Base-by-base conservation (phyloP, 2,888 invertebrate species). In the Oscheius sp. region DNA sequence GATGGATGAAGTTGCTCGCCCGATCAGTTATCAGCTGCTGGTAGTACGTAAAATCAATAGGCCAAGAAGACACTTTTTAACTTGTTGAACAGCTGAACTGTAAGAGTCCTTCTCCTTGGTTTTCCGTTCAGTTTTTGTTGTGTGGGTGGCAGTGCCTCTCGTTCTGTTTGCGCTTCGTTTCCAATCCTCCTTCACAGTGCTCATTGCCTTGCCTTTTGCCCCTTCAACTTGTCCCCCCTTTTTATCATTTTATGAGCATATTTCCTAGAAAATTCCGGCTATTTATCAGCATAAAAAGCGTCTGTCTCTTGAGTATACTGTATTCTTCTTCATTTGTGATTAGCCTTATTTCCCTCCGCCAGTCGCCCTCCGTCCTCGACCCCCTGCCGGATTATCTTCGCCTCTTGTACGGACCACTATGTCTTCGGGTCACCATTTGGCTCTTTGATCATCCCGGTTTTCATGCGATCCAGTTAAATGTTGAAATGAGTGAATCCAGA, bases 81-180 rank as follows among this genome's bases (percentile, higher is more conserved):
- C 29, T 58, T 58, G 58, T 58, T 58, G 58, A 58, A 58, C 58
- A 58, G 58, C 58, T 58, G 61, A 23, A 61, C 61, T 45, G 61
- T 61, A 55, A 7, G 55, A 23, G 55, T 16, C 61, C 21, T 43
- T 43, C 61, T 61, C 43, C 27, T n/a, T 35, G 35, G 35, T 58
- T 29, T 7, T 16, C 43, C 61, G 61, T 61, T 61, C 61, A 43
- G 43, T 61, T 61, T 61, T 61, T 61, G 61, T 43, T 18, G 61
- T 61, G 61, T 61, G 61, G 61, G 61, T 61, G 61, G 61, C 23
- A 45, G 61, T 43, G 43, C 43, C 59, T 35, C 59, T 59, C 59
- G n/a, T 43, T 61, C 61, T 61, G 61, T 61, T 61, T 61, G 61
- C 61, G 61, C 61, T 61, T 61, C 61, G 61, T 61, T 61, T 61